A percentile compares a stretch with the other conserved stretches of the same genome.
Evolutionary conservation across 2,888 invertebrate species (phyloP).

Genomic region (Drosophila antonietae): DNA sequence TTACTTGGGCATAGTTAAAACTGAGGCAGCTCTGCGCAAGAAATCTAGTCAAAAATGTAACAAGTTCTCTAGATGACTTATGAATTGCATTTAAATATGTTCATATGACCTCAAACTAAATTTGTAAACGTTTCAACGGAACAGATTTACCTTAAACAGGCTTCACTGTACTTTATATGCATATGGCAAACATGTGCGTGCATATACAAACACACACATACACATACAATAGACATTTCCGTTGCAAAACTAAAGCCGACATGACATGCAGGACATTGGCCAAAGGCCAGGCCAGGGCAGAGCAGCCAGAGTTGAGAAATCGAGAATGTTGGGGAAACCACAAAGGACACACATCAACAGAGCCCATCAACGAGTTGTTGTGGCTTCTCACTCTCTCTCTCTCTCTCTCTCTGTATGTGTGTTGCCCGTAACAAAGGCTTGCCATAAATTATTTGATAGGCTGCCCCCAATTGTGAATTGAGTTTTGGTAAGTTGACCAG

Average conservation of each 20-base stretch:
- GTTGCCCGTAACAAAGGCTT: constrained; percentile 51
- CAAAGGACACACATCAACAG: constrained; percentile 68
- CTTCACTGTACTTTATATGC: constrained; percentile 19
- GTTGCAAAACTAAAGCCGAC: constrained; percentile 60
- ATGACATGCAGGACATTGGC: constrained; percentile 49
- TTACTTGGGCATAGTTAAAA: not conserved
- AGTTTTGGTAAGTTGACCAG: constrained; percentile 68
- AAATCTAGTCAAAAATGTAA: not conserved
- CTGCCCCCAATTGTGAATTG: constrained; percentile 58
- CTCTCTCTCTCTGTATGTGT: not conserved
- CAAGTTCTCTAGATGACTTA: not conserved
- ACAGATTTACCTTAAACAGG: not conserved
- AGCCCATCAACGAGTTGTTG: constrained; percentile 30
- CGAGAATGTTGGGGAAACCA: constrained; percentile 47
- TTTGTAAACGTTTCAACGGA: not conserved
- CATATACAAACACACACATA: constrained; percentile 26
- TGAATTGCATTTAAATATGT: not conserved
- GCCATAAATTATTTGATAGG: constrained; percentile 73
- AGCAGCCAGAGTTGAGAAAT: constrained; percentile 27
- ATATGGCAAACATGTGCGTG: constrained; percentile 15
- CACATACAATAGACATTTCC: constrained; percentile 53
- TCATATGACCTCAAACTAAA: constrained; percentile 5
- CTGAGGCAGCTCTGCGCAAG: not conserved
- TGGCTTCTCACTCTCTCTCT: constrained; percentile 8
- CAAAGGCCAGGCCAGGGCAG: constrained; percentile 31